A percentile compares a stretch with the other conserved stretches of the same genome.
These are phyloP conservation scores for Mizuhopecten yessoensis DNA, from an alignment of 1,140 invertebrate genomes.

Conservation along the genomic window DNA sequence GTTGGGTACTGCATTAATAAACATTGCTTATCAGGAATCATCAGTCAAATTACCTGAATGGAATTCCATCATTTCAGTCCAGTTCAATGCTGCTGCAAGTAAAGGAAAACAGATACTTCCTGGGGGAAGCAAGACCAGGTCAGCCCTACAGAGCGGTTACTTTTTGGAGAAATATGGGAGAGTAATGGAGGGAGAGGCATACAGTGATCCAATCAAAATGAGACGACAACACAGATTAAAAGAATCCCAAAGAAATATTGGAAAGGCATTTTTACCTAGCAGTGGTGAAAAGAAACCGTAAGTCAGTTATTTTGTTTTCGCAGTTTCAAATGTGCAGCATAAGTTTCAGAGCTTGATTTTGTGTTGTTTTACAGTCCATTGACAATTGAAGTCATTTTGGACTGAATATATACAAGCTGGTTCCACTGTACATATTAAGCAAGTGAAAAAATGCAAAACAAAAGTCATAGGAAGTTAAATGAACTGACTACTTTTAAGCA, in stretches of 20 bases:
- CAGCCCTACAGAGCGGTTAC: conserved; percentile 81
- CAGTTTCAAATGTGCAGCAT: no score
- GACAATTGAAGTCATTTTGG: no score
- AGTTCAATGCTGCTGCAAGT: conserved; percentile 81
- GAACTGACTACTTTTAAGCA: no score
- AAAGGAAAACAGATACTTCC: conserved; percentile 83
- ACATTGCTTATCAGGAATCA: no score
- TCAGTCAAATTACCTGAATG: no score
- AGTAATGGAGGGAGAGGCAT: conserved; percentile 81
- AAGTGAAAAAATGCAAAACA: no score
- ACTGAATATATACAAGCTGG: no score
- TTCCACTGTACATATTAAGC: no score
- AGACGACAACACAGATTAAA: conserved; percentile 77
- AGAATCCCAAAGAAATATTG: conserved; percentile 81
- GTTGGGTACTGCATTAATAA: no score
- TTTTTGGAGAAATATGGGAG: conserved; percentile 81
- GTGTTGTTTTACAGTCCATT: no score
- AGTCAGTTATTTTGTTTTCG: conserved; percentile 44
- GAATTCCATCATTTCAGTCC: conserved; percentile 77
- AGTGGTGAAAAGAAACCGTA: conserved; percentile 81
- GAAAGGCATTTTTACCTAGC: conserved; percentile 82
- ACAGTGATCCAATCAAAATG: conserved; percentile 81
- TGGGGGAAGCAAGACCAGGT: conserved; percentile 78
- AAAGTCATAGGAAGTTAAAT: no score
- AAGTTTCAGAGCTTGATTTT: no score